Evolutionary conservation across 2,888 invertebrate species (phyloP), one percentile per base, ranked within the genome.

Genomic region (Colostygia pectinataria): DNA sequence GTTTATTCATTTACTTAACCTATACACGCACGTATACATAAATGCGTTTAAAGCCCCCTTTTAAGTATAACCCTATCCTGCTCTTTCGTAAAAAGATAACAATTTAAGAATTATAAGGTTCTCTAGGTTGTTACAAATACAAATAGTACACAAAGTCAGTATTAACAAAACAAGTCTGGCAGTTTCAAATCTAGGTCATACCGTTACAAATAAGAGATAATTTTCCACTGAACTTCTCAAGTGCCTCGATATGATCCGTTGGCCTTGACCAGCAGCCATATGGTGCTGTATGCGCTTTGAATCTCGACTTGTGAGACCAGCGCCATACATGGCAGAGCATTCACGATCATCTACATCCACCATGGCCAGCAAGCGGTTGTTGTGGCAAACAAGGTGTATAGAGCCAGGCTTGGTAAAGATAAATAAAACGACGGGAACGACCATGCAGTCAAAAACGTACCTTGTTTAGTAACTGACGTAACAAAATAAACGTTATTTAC

Each of bases 191-290:
- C 61, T 73, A 58, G 74, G 74, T 66, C 71, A 65, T 20, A 65
- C 34, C 55, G 60, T 64, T 65, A 63, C 66, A 63, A 64, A 55
- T 63, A 70, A 69, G 60, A 67, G 55, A 65, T 71, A 71, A 70
- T 71, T 68, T 64, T 68, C 57, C 74, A 71, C 71, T 73, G 68
- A 72, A 71, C 66, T 67, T 66, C 63, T 70, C 65, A 51, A 68
- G 66, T 63, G 66, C 60, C 56, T 56, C 58, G 65, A 68, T 67
- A 66, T 63, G 61, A 61, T 57, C 65, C 60, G 53, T 52, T 65
- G 74, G 67, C 84, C 84, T 82, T 83, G 84, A 83, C 83, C 78
- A 64, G 68, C 45, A 58, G 66, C 76, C 81, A 80, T 82, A 81
- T 82, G 80, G 80, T 62, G 63, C 56, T 60, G 43, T n/a, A 55